A percentile compares a stretch with the other conserved stretches of the same genome.
Evolutionary conservation across 2,888 invertebrate genomes (phyloP).

Genomic region (Odiellus spinosus): DNA sequence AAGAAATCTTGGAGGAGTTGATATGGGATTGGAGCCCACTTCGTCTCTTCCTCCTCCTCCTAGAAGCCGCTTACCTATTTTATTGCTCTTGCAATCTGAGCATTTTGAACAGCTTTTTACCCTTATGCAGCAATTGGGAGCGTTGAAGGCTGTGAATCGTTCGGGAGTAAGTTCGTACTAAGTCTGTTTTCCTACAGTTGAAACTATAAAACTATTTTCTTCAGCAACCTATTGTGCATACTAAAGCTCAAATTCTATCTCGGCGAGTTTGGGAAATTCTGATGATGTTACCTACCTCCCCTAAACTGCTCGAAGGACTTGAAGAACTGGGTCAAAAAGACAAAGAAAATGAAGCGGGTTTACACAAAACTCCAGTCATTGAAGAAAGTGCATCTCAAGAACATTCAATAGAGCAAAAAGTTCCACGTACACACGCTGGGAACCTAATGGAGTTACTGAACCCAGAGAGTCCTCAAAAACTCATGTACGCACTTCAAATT

Average conservation of each 20-base stretch:
- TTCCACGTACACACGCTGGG: slow-evolving; percentile 20
- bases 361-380: no score
- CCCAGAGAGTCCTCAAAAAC: slow-evolving; percentile 74
- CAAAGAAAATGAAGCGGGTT: no score
- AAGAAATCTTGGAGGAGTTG: slow-evolving; percentile 30
- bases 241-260: slow-evolving; percentile 74
- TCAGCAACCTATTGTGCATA: slow-evolving; percentile 54
- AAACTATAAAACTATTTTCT: no score
- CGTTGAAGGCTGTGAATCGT: slow-evolving; percentile 61
- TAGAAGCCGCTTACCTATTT: slow-evolving; percentile 59
- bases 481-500: slow-evolving; percentile 88
- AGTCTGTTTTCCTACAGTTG: no score
- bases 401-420: background rate
- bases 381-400: no score
- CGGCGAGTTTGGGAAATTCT: slow-evolving; percentile 88
- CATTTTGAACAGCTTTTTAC: slow-evolving; percentile 83
- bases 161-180: slow-evolving; percentile 39
- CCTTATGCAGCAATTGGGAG: slow-evolving; percentile 74
- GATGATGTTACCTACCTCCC: slow-evolving; percentile 77
- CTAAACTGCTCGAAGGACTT: slow-evolving; percentile 65
- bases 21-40: slow-evolving; percentile 52
- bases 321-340: slow-evolving; percentile 43
- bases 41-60: slow-evolving; percentile 72
- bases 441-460: slow-evolving; percentile 58
- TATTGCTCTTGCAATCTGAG: slow-evolving; percentile 62